phyloP scores from a whole-genome alignment of 2,888 invertebrate genomes.

The Synanthedon andrenaeformis region DNA sequence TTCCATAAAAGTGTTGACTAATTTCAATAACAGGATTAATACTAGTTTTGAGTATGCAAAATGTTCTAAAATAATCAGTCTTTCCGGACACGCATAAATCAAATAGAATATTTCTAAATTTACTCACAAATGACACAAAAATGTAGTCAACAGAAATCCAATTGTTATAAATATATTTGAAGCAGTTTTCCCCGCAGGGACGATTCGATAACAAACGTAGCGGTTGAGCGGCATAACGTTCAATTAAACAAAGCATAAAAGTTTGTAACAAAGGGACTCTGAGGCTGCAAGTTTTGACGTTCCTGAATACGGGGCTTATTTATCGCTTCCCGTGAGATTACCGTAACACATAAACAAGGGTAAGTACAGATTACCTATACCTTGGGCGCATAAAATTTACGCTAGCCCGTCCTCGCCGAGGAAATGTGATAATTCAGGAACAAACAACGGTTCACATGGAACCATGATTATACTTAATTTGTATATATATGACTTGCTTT shows the following conservation, averaged over 20 bases:
- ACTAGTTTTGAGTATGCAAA: no score
- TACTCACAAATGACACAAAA: no score
- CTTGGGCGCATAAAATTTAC: constrained; percentile 26
- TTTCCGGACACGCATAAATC: no score
- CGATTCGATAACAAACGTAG: background rate
- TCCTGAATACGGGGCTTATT: constrained; percentile 27
- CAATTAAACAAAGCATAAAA: constrained; percentile 38
- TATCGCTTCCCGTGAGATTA: constrained; percentile 39
- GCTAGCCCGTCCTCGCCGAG: constrained; percentile 17
- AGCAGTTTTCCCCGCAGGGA: background rate
- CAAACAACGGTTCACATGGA: background rate
- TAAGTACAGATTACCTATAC: constrained; percentile 21
- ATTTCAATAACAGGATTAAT: no score
- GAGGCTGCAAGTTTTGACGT: constrained; percentile 28
- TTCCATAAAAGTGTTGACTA: no score
- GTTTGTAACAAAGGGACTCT: constrained; percentile 29
- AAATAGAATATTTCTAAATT: no score
- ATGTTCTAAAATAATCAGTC: no score
- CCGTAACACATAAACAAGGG: constrained; percentile 32
- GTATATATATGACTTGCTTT: background rate
- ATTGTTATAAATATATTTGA: background rate
- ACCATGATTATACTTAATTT: background rate
- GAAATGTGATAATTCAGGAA: constrained; percentile 7
- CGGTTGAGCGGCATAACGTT: constrained; percentile 9
- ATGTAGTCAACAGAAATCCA: background rate